Conservation (phyloP, 2,797 vertebrate species). For the Microctenopoma stevenorrisi region DNA sequence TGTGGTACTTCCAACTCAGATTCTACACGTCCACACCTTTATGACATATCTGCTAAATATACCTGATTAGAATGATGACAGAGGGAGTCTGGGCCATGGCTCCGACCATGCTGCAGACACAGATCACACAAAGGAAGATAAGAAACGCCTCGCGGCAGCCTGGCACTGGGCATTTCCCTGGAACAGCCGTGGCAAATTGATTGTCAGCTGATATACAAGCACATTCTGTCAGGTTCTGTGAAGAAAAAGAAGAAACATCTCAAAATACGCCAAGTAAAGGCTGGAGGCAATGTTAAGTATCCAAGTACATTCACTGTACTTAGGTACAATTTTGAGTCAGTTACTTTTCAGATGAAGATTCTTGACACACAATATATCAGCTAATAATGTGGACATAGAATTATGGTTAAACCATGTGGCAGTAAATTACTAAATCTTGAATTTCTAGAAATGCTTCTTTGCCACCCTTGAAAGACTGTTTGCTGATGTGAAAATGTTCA, state of each 20-base stretch:
- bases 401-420: too few relatives aligned
- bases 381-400: too few relatives aligned
- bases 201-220: constrained; percentile 85
- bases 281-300: too few relatives aligned
- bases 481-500: too few relatives aligned
- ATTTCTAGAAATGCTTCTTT: too few relatives aligned
- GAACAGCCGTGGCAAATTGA: constrained; percentile 85
- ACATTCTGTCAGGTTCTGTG: constrained; percentile 93
- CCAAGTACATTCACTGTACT: too few relatives aligned
- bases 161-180: constrained; percentile 92
- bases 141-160: constrained; percentile 96
- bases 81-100: constrained; percentile 99
- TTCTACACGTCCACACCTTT: neutral
- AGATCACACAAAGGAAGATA: constrained; percentile 97
- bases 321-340: too few relatives aligned
- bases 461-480: too few relatives aligned
- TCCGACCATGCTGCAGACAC: constrained; percentile 96
- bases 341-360: too few relatives aligned
- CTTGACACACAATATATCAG: too few relatives aligned
- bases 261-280: neutral
- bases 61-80: constrained; percentile 98
- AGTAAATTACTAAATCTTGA: too few relatives aligned
- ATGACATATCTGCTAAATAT: neutral
- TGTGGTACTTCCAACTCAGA: neutral
- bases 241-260: neutral